Evolutionary conservation across 2,888 invertebrate species (phyloP), one percentile per base, ranked within the genome.

Genomic region (Arctia plantaginis): DNA sequence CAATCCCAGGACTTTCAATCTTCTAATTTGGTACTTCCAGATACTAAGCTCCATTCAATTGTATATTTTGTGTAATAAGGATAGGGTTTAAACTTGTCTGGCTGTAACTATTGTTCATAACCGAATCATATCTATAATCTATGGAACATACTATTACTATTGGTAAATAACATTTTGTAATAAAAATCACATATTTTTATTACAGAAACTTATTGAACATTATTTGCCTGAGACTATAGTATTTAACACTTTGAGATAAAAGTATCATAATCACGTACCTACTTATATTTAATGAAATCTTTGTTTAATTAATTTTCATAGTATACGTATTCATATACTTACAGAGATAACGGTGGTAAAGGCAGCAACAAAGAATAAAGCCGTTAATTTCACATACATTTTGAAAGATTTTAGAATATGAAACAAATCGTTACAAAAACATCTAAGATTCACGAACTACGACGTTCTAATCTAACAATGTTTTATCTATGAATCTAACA

Each of bases 351-450:
- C 27, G 12, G 41, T 30, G 12, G 70, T 30, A 30, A 27, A 70
- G 13, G 62, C 41, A 41, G 62, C 13, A 70, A 41, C 23, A 30
- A 59, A 27, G 10, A 70, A 30, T 41, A 70, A 62, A 62, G 41
- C 27, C 0, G 41, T 62, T n/a, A 62, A 27, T 30, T 70, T 62
- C 3, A 62, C 35, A 70, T 70, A 70, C 70, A 70, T 70, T 62
- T 41, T 70, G 55, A 35, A 55, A 3, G 1, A 39, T n/a, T 55
- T 35, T 15, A 8, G 7, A 62, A 62, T 15, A 30, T 27, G 27
- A 0, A 30, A 62, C 30, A 62, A 62, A 15, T 0, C 30, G 30
- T 62, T 15, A 62, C 27, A 62, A 18, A 27, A 27, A 18, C 3
- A 15, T 30, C 62, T 18, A 30, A 62, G 2, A 15, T 30, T 30